These are phyloP conservation scores for Pterocles gutturalis DNA, from an alignment of 2,113 vertebrate genomes.

Conservation along the genomic window DNA sequence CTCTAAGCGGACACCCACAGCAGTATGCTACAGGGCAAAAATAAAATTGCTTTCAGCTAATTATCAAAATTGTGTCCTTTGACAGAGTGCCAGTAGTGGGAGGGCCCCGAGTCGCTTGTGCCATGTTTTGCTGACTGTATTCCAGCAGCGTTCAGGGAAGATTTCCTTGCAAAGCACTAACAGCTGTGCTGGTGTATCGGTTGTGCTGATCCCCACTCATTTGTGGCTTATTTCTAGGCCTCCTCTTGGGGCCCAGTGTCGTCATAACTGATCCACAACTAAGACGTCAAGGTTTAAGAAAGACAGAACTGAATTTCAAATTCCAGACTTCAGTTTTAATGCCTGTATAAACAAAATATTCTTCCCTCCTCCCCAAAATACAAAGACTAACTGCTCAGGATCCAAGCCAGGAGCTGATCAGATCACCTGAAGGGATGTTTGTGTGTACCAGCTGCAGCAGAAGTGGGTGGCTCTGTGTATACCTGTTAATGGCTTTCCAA, in stretches of 20 bases:
- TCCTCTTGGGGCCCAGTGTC: neutral
- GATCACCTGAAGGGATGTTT: neutral
- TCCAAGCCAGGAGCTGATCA: neutral
- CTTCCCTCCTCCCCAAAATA: neutral
- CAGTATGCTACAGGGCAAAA: neutral
- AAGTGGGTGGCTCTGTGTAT: neutral
- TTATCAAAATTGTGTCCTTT: neutral
- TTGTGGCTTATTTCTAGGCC: neutral
- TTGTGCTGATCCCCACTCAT: neutral
- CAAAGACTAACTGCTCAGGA: neutral
- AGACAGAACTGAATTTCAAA: neutral
- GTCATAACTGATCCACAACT: neutral
- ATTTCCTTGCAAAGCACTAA: neutral
- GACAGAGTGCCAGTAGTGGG: neutral
- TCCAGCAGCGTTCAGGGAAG: neutral
- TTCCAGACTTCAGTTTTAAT: neutral
- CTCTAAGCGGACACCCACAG: neutral
- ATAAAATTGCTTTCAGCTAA: neutral
- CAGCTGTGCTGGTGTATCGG: neutral
- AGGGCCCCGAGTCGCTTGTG: neutral
- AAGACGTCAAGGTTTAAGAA: neutral
- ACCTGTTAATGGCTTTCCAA: neutral
- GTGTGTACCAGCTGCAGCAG: neutral
- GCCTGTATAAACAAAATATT: neutral
- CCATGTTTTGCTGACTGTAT: neutral